phyloP scores from a whole-genome alignment of 2,888 invertebrate species.

The Keiferia lycopersicella region DNA sequence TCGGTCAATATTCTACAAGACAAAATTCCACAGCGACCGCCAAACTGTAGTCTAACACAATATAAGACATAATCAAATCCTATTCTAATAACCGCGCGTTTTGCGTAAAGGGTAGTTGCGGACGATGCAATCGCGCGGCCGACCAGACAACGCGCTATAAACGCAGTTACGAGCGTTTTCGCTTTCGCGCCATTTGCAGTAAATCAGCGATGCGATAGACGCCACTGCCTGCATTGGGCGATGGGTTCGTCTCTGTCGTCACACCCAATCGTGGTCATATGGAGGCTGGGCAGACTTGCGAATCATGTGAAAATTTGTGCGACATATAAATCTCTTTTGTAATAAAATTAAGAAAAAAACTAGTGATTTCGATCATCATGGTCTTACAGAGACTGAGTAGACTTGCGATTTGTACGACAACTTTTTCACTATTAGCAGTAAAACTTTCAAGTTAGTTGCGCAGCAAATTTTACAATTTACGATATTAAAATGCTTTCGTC shows the following conservation, averaged over 20 bases:
- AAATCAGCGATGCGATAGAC: constrained; percentile 59
- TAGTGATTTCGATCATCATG: too few species aligned
- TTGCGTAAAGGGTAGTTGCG: constrained; percentile 56
- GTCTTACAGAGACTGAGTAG: too few species aligned
- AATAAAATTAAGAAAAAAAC: too few species aligned
- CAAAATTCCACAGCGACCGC: constrained; percentile 20
- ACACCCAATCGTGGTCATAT: constrained; percentile 58
- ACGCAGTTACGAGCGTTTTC: constrained; percentile 77
- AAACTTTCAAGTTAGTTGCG: too few species aligned
- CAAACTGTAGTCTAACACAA: constrained; percentile 16
- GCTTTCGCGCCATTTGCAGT: constrained; percentile 80
- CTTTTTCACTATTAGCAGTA: too few species aligned
- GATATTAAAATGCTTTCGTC: too few species aligned
- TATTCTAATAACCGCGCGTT: constrained; percentile 53
- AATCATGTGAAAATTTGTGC: constrained; percentile 26
- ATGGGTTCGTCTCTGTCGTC: constrained; percentile 51
- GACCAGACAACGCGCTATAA: constrained; percentile 70
- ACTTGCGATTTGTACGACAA: too few species aligned
- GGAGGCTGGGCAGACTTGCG: constrained; percentile 44
- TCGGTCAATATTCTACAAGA: not conserved
- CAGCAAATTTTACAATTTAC: too few species aligned
- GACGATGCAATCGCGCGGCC: constrained; percentile 60
- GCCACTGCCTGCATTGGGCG: constrained; percentile 66
- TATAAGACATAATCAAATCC: constrained; percentile 48
- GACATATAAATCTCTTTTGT: not conserved